Evolutionary conservation across 2,888 invertebrate species (phyloP), one percentile per base, ranked within the genome.

Genomic region (Platycheirus albimanus): DNA sequence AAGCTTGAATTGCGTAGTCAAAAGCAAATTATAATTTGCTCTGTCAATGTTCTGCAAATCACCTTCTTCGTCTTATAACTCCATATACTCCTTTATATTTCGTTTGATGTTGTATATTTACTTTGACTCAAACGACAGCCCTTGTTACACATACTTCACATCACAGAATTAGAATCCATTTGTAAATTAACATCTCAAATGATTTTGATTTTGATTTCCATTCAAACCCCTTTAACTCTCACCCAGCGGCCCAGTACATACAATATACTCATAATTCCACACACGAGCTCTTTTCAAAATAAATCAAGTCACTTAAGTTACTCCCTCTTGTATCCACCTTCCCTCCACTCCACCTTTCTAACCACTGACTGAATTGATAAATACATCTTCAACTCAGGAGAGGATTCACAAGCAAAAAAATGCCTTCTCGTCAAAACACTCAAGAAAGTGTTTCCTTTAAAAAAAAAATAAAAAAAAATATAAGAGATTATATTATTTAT

Each of bases 181-280:
- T 74, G 36, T 15, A 8, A 56, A 63, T 61, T 61, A 61, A 33
- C 33, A 51, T 64, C 11, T 47, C 64, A 56, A 56, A 56, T 66
- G 54, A 41, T 19, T 72, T 74, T 41, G 66, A 74, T 74, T 66
- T 67, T 36, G 28, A 54, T 54, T 30, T 10, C 8, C 7, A 43
- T 36, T n/a, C 20, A 20, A 13, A 24, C 41, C 41, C 24, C 24
- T 38, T 58, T 41, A 58, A 24, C 41, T 58, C 36, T 20, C 24
- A 24, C 24, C n/a, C 24, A 24, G 3, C 24, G 3, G 24, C 24
- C 3, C 24, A 24, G 24, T 52, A 20, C 11, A n/a, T n/a, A 41
- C 17, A 43, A 24, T n/a, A 51, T 24, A 36, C n/a, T 38, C 19
- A 13, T 54, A 19, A 38, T 41, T 56, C 19, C 15, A 30, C 45